A percentile compares a stretch with the other conserved stretches of the same genome.
Conservation (phyloP, 2,888 invertebrate genomes). For the Pecten maximus region DNA sequence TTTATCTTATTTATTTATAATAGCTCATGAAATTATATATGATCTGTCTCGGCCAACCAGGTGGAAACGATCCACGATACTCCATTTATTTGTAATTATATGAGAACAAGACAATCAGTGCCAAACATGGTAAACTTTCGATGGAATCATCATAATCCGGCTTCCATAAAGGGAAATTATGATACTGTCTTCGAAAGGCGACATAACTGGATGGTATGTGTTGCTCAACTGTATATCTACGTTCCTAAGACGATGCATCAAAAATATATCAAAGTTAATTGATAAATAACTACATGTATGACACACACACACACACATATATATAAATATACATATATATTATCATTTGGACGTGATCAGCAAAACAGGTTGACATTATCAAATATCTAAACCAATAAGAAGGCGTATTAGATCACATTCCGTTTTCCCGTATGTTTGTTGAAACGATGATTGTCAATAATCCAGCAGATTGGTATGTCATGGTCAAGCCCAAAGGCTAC, state of each 20-base stretch:
- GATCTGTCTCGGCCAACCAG: no score
- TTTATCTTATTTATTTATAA: no score
- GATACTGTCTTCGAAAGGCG: not conserved
- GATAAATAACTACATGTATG: not conserved
- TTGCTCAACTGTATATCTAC: not conserved
- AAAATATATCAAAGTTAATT: not conserved
- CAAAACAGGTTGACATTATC: not conserved
- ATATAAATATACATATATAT: not conserved
- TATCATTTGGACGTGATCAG: not conserved
- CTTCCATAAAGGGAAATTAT: not conserved
- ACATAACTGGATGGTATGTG: not conserved
- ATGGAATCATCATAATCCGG: not conserved
- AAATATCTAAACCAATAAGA: not conserved
- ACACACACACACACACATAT: no score
- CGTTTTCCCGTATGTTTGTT: not conserved
- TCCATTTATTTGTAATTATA: not conserved
- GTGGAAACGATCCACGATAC: not conserved
- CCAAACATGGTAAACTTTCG: not conserved
- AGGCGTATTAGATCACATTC: not conserved
- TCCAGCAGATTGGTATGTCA: not conserved
- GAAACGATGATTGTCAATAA: slow-evolving; percentile 1
- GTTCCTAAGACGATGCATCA: not conserved
- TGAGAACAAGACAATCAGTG: not conserved
- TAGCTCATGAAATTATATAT: no score
- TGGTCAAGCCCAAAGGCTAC: not conserved